phyloP scores from a whole-genome alignment of 2,113 vertebrate species.

The Chlorodrepanis virens region DNA sequence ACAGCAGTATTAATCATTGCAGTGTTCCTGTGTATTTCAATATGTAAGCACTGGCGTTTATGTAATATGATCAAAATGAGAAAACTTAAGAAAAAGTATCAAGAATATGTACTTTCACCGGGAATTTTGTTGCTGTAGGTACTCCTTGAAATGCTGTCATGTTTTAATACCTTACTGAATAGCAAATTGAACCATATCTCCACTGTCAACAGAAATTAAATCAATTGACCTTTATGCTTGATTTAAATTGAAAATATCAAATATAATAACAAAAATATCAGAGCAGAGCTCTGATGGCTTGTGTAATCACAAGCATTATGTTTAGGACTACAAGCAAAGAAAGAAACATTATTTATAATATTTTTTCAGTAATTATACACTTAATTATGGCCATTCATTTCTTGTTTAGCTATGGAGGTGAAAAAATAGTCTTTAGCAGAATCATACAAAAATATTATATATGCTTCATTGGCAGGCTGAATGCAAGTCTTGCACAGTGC shows the following conservation, averaged over 20 bases:
- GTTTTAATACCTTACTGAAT: background rate
- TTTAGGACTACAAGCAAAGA: background rate
- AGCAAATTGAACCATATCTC: background rate
- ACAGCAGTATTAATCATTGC: conserved; percentile 33
- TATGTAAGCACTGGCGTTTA: background rate
- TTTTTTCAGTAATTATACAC: background rate
- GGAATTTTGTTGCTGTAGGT: conserved; percentile 10
- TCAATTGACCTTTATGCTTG: background rate
- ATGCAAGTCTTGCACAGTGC: background rate
- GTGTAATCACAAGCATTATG: background rate
- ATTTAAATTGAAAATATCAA: background rate
- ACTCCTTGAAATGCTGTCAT: background rate
- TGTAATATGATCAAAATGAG: background rate
- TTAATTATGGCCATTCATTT: background rate
- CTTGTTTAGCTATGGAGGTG: background rate
- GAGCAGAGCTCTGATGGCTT: background rate
- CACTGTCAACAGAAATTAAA: background rate
- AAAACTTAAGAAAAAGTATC: background rate
- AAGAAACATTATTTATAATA: background rate
- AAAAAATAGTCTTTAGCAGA: background rate
- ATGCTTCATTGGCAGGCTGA: background rate
- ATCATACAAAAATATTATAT: background rate
- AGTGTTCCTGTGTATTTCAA: background rate
- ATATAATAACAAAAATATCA: background rate
- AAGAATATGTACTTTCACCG: background rate